phyloP scores from a whole-genome alignment of 1,140 invertebrate species.

The Saxidomus purpurata region DNA sequence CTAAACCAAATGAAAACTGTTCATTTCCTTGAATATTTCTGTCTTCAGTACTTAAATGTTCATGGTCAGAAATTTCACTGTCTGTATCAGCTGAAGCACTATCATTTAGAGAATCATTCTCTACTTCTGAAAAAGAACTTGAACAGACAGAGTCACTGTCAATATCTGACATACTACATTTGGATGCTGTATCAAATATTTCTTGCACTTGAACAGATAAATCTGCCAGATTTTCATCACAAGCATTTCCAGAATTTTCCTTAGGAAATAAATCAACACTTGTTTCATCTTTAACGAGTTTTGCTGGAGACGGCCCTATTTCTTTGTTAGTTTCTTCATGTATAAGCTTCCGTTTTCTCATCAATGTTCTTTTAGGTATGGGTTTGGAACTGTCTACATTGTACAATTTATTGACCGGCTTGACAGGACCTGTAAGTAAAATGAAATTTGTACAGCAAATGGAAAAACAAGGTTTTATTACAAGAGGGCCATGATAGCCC shows the following conservation, averaged over 20 bases:
- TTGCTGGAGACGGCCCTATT: conserved; percentile 1
- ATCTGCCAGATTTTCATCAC: conserved; percentile 1
- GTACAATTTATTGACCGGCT: conserved; percentile 34
- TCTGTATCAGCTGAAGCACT: not conserved
- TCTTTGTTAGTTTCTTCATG: not conserved
- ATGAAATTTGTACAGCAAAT: not conserved
- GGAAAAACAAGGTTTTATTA: conserved; percentile 14
- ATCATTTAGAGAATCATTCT: not conserved
- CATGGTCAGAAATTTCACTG: not conserved
- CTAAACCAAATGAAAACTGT: conserved; percentile 5
- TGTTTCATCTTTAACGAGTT: not conserved
- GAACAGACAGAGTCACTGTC: conserved; percentile 16
- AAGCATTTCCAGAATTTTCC: conserved; percentile 3
- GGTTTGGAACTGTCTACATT: not conserved
- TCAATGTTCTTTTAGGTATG: conserved; percentile 39
- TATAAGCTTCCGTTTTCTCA: not conserved
- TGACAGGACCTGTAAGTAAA: conserved; percentile 33
- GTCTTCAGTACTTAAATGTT: not conserved
- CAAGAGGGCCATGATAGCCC: conserved; percentile 8
- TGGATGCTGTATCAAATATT: not conserved
- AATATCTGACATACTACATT: not conserved
- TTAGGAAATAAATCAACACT: conserved; percentile 25
- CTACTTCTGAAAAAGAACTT: not conserved
- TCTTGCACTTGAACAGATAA: conserved; percentile 20
- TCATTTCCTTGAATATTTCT: conserved; percentile 9